A percentile compares a stretch with the other conserved stretches of the same genome.
Conservation (phyloP, 92 coral and sea anemone genomes). For the Phenganax stokvisi region DNA sequence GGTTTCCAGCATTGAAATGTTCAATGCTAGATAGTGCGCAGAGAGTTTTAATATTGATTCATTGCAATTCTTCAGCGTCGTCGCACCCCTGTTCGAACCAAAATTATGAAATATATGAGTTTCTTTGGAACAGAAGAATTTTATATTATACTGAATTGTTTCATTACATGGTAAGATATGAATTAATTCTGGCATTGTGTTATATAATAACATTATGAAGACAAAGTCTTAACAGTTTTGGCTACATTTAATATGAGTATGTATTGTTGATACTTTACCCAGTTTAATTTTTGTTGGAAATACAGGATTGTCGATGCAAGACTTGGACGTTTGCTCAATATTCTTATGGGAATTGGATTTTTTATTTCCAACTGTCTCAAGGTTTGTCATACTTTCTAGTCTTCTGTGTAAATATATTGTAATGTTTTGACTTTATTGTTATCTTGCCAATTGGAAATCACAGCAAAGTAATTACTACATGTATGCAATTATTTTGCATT, state of each 20-base stretch:
- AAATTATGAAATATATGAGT: conserved; percentile 70
- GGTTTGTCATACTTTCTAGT: conserved; percentile 45
- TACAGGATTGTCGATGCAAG: conserved; percentile 93
- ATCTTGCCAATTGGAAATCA: too few relatives aligned
- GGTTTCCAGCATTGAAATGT: background rate
- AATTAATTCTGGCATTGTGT: background rate
- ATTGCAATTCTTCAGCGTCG: conserved; percentile 58
- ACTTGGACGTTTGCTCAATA: conserved; percentile 82
- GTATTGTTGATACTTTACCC: background rate
- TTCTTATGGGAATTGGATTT: conserved; percentile 90
- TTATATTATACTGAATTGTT: conserved; percentile 70
- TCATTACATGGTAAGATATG: conserved; percentile 71
- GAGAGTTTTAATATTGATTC: background rate
- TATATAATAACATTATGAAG: background rate
- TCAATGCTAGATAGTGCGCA: background rate
- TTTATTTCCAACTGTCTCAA: conserved; percentile 78
- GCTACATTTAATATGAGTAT: background rate
- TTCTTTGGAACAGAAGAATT: conserved; percentile 97
- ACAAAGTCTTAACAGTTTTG: too few relatives aligned
- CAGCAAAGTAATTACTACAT: too few relatives aligned
- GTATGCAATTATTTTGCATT: too few relatives aligned
- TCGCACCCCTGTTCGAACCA: conserved; percentile 78
- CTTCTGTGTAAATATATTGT: too few relatives aligned
- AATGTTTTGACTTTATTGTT: too few relatives aligned
- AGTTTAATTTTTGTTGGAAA: background rate